phyloP scores from a whole-genome alignment of 2,888 invertebrate species.

The Diadegma fenestrale region DNA sequence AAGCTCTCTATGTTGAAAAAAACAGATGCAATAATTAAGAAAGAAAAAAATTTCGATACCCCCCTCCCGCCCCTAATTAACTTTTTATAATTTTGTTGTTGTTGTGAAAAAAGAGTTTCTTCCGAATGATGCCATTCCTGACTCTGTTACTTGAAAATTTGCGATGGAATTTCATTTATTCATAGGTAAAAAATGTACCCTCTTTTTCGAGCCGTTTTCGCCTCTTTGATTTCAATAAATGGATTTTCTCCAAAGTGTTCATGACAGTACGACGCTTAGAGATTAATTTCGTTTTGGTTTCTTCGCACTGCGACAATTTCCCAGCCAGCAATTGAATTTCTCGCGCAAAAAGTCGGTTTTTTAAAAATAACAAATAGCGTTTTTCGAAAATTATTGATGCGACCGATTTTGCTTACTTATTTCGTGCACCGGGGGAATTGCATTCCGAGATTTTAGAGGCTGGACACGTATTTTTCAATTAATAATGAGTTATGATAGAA shows the following conservation, averaged over 20 bases:
- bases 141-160: conserved; percentile 23
- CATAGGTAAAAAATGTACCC: conserved; percentile 15
- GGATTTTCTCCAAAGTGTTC: background rate
- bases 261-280: conserved; percentile 10
- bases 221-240: conserved; percentile 1
- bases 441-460: conserved; percentile 2
- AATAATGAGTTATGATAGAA: background rate
- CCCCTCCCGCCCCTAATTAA: background rate
- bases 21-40: conserved; percentile 1
- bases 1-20: background rate
- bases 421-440: background rate
- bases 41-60: background rate
- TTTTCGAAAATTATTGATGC: background rate
- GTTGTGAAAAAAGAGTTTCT: background rate
- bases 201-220: conserved; percentile 16
- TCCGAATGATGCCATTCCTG: conserved; percentile 12
- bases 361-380: conserved; percentile 11
- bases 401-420: background rate
- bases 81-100: background rate
- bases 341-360: background rate
- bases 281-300: background rate
- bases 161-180: conserved; percentile 7
- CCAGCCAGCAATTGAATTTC: background rate
- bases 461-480: background rate
- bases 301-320: background rate